Percentiles rank a stretch among this genome's conserved stretches.
These are phyloP conservation scores for Pseudomyrmex sp. DNA, from an alignment of 1,140 invertebrate genomes.

Conservation along the genomic window DNA sequence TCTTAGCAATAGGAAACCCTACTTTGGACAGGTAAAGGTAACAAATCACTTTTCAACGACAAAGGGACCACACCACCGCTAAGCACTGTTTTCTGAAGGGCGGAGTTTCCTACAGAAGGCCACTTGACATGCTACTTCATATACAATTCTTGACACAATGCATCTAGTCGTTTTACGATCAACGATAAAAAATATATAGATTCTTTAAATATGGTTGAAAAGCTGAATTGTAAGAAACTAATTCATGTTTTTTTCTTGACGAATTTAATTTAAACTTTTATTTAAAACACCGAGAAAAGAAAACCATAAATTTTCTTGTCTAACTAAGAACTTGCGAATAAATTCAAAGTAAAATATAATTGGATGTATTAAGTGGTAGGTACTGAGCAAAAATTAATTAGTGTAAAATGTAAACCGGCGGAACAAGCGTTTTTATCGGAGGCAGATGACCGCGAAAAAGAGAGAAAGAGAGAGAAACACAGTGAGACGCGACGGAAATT, in stretches of 20 bases:
- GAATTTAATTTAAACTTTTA: too few relatives aligned
- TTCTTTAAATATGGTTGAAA: background rate
- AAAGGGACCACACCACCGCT: conserved; percentile 55
- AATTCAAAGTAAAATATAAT: background rate
- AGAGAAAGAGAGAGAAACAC: background rate
- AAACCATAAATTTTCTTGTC: background rate
- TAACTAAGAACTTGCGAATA: background rate
- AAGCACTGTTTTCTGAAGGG: conserved; percentile 69
- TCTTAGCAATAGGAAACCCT: conserved; percentile 60
- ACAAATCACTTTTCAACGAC: conserved; percentile 73
- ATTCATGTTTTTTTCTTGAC: background rate
- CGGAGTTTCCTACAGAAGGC: conserved; percentile 54
- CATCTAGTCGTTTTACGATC: conserved; percentile 63
- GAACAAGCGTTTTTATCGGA: background rate
- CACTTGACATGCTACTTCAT: conserved; percentile 64
- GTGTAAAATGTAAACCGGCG: conserved; percentile 1
- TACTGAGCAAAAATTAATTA: background rate
- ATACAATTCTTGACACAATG: conserved; percentile 66
- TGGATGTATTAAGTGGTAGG: background rate
- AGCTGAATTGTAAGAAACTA: too few relatives aligned
- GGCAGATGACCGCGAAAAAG: too few relatives aligned
- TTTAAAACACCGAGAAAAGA: too few relatives aligned
- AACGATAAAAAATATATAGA: conserved; percentile 52
- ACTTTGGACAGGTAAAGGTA: conserved; percentile 71
- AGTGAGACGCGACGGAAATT: conserved; percentile 1